Evolutionary conservation across 2,888 invertebrate species (phyloP).

Genomic region (Euclidia mi): DNA sequence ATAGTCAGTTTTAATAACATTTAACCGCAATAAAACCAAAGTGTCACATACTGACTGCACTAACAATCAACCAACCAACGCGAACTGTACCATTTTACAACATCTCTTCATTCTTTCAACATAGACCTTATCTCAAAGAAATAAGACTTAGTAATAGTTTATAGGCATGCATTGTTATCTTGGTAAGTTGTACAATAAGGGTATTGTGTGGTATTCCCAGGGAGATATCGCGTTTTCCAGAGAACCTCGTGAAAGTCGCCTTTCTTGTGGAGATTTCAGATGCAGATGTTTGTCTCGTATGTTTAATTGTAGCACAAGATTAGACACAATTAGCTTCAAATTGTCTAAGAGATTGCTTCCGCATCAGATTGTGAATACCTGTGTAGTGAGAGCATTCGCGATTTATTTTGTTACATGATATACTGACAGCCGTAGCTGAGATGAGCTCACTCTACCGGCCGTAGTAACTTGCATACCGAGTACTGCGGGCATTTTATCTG

Average conservation of each 20-base stretch:
- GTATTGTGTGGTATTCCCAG: conserved; percentile 70
- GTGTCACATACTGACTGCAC: conserved; percentile 44
- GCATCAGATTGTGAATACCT: conserved; percentile 30
- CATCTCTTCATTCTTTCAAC: not conserved
- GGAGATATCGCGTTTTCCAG: conserved; percentile 66
- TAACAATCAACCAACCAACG: conserved; percentile 38
- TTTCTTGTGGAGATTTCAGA: conserved; percentile 61
- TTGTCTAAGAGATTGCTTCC: conserved; percentile 49
- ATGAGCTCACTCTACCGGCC: no score
- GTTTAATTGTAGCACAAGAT: conserved; percentile 54
- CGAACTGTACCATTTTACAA: not conserved
- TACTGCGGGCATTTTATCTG: no score
- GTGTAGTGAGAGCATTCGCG: conserved; percentile 11
- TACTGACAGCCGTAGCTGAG: no score
- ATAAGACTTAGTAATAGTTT: not conserved
- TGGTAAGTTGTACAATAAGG: conserved; percentile 57
- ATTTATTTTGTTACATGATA: conserved; percentile 20
- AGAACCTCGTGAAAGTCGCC: conserved; percentile 65
- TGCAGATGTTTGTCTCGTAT: conserved; percentile 52
- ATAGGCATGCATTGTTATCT: not conserved
- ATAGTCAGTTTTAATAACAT: no score
- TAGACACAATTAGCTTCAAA: conserved; percentile 55
- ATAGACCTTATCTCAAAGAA: not conserved
- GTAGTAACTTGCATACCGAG: no score
- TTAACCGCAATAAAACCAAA: conserved; percentile 16